Conservation (phyloP, 1,140 invertebrate species). For the Thaumatotibia leucotreta region DNA sequence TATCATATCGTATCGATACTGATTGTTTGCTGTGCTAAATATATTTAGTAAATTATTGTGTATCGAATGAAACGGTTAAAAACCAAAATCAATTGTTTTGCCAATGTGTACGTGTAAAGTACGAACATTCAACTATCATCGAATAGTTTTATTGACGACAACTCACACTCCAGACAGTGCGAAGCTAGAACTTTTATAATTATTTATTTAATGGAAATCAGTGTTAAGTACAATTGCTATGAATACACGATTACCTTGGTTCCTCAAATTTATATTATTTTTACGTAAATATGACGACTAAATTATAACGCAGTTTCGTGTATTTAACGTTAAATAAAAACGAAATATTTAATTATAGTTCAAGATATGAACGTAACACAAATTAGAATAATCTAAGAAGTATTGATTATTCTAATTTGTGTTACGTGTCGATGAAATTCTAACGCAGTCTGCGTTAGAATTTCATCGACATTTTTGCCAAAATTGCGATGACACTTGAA, state of each 20-base stretch:
- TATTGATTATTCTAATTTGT: too few relatives aligned
- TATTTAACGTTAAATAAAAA: neutral
- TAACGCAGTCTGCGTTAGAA: neutral
- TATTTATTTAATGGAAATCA: neutral
- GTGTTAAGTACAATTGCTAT: neutral
- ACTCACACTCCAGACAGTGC: neutral
- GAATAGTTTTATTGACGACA: neutral
- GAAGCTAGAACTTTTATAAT: neutral
- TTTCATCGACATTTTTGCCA: neutral
- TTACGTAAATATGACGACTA: neutral
- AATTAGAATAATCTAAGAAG: neutral
- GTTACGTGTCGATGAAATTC: too few relatives aligned
- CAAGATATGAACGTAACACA: neutral
- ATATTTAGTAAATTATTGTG: neutral
- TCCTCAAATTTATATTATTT: neutral
- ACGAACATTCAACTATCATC: neutral
- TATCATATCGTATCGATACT: neutral
- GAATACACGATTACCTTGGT: neutral
- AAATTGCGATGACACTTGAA: neutral
- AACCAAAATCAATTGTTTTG: neutral
- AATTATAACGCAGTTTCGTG: neutral
- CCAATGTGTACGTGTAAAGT: neutral
- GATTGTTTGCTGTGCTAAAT: neutral
- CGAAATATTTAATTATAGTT: too few relatives aligned
- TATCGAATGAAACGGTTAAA: neutral